A percentile compares a stretch with the other conserved stretches of the same genome.
phyloP scores from a whole-genome alignment of 2,888 invertebrate species.

The Pocota personata region DNA sequence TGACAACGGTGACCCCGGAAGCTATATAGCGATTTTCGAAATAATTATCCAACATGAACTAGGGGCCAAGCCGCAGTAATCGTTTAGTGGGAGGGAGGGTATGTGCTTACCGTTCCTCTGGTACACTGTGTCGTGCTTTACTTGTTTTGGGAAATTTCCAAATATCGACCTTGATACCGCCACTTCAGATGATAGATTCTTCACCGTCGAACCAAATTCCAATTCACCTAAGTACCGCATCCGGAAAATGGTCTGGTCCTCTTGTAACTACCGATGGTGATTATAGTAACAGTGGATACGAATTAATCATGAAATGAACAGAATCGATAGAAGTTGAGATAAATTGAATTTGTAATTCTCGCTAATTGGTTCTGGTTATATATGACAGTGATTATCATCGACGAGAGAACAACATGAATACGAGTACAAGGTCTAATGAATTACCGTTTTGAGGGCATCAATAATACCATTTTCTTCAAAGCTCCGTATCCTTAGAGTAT shows the following conservation, averaged over 20 bases:
- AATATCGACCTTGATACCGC: slow-evolving; percentile 82
- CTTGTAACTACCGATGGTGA: slow-evolving; percentile 79
- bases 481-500: slow-evolving; percentile 89
- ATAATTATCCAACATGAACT: background rate
- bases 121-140: slow-evolving; percentile 81
- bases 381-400: slow-evolving; percentile 1
- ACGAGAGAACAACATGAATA: background rate
- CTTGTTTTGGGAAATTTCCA: slow-evolving; percentile 82
- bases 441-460: slow-evolving; percentile 82
- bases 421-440: slow-evolving; percentile 58
- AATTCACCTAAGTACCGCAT: slow-evolving; percentile 83
- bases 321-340: slow-evolving; percentile 1
- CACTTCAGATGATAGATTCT: slow-evolving; percentile 82
- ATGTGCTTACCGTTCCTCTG: slow-evolving; percentile 81
- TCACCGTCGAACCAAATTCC: slow-evolving; percentile 82
- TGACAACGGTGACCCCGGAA: background rate
- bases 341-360: slow-evolving; percentile 39
- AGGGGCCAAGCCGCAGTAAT: background rate
- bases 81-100: background rate
- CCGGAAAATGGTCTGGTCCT: slow-evolving; percentile 82
- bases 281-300: background rate
- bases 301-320: slow-evolving; percentile 27
- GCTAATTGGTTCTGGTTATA: background rate
- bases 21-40: background rate
- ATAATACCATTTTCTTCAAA: slow-evolving; percentile 84